These are phyloP conservation scores for Barnardius zonarius DNA, from an alignment of 2,113 vertebrate genomes.

Conservation along the genomic window DNA sequence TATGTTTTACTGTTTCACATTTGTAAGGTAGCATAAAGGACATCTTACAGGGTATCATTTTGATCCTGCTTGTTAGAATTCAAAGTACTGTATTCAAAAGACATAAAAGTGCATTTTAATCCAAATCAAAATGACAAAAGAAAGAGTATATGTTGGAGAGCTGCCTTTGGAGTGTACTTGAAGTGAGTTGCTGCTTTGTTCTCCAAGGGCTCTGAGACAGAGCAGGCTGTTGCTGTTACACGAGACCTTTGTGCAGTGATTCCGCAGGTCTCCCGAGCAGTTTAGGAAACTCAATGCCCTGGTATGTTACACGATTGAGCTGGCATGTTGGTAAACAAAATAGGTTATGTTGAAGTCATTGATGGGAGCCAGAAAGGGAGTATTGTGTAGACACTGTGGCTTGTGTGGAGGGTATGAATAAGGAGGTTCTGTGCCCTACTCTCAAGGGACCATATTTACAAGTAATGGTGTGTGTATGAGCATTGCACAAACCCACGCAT, in stretches of 20 bases:
- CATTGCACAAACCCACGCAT: accelerated
- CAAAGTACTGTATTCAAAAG: background rate
- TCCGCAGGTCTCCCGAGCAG: background rate
- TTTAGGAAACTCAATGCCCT: background rate
- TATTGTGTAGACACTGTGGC: background rate
- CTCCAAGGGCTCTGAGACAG: background rate
- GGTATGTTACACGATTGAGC: background rate
- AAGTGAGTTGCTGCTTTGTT: background rate
- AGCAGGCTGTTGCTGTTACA: background rate
- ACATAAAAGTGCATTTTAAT: background rate
- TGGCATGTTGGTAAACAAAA: background rate
- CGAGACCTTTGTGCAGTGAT: background rate
- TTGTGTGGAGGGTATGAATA: background rate
- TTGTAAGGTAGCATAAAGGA: background rate
- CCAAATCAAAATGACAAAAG: background rate
- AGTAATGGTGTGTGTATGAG: background rate
- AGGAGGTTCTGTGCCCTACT: background rate
- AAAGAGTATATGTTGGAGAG: background rate
- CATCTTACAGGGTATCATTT: background rate
- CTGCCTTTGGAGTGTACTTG: background rate
- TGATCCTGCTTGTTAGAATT: background rate
- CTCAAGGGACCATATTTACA: background rate
- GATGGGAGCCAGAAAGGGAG: background rate
- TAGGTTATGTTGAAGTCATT: background rate
- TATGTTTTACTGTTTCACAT: background rate